Conservation (phyloP, 2,113 vertebrate species). For the Elgaria multicarinata region DNA sequence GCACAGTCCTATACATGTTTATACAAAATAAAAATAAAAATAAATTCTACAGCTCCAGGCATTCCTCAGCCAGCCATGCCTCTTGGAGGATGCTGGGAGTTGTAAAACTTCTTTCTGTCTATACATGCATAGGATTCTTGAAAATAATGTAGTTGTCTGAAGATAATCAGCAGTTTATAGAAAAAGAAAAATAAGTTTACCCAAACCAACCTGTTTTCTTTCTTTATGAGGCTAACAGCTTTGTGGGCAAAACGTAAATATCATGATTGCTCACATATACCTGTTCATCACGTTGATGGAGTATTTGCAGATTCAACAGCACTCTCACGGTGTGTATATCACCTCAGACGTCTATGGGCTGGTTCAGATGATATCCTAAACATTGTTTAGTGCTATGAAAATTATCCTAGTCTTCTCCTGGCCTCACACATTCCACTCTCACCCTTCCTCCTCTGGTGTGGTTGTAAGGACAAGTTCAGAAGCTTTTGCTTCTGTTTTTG, state of each 20-base stretch:
- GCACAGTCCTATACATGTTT: too few relatives aligned
- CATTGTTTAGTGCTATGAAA: not conserved
- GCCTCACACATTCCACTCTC: not conserved
- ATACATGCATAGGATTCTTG: not conserved
- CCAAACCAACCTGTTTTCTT: not conserved
- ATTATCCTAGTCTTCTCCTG: not conserved
- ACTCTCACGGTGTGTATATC: not conserved
- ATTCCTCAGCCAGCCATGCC: too few relatives aligned
- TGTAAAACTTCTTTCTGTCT: too few relatives aligned
- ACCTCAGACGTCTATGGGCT: not conserved
- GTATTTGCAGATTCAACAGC: not conserved
- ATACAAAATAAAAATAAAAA: too few relatives aligned
- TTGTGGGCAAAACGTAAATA: not conserved
- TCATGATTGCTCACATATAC: not conserved
- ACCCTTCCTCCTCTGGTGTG: not conserved
- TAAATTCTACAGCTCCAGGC: too few relatives aligned
- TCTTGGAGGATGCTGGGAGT: too few relatives aligned
- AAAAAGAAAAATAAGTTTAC: not conserved
- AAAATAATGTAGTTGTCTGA: not conserved
- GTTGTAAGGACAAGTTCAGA: not conserved
- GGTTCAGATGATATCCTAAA: not conserved
- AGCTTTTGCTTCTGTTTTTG: not conserved
- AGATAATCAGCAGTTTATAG: not conserved
- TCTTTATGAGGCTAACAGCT: not conserved
- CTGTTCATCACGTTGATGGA: not conserved